Conservation (phyloP, 2,797 vertebrate genomes). For the Chiroxiphia lanceolata region DNA sequence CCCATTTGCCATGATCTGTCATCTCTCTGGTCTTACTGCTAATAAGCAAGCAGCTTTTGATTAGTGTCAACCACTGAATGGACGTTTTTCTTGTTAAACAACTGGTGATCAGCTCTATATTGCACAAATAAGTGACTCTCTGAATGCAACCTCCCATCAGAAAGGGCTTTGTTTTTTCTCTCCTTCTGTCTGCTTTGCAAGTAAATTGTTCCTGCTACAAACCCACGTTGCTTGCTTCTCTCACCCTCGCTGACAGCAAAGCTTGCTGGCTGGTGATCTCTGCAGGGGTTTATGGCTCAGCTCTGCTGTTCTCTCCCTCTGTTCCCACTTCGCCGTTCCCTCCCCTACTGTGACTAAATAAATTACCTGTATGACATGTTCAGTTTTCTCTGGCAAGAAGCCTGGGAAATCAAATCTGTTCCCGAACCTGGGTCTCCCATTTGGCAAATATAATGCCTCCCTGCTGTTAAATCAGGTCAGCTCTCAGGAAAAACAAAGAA, state of each 20-base stretch:
- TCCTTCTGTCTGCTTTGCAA: not conserved
- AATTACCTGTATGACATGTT: constrained; percentile 71
- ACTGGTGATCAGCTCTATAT: not conserved
- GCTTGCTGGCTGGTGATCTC: constrained; percentile 25
- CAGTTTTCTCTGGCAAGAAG: constrained; percentile 64
- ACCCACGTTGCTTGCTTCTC: not conserved
- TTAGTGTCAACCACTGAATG: not conserved
- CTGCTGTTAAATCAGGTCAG: constrained; percentile 64
- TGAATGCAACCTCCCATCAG: not conserved
- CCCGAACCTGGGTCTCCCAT: constrained; percentile 35
- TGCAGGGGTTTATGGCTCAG: constrained; percentile 13
- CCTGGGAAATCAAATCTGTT: constrained; percentile 69
- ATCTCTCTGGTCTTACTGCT: not conserved
- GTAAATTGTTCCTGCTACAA: constrained; percentile 17
- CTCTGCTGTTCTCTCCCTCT: constrained; percentile 27
- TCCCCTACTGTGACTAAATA: constrained; percentile 67
- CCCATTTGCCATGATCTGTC: not conserved
- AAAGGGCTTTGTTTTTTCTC: constrained; percentile 5
- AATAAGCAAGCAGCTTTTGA: constrained; percentile 3
- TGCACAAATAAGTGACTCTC: not conserved
- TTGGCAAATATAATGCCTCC: constrained; percentile 57
- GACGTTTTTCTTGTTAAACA: not conserved
- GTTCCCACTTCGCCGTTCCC: constrained; percentile 38
- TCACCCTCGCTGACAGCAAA: not conserved
- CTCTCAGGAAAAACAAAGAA: constrained; percentile 50